Evolutionary conservation across 2,797 vertebrate genomes (phyloP).

Genomic region (Tinamus major): DNA sequence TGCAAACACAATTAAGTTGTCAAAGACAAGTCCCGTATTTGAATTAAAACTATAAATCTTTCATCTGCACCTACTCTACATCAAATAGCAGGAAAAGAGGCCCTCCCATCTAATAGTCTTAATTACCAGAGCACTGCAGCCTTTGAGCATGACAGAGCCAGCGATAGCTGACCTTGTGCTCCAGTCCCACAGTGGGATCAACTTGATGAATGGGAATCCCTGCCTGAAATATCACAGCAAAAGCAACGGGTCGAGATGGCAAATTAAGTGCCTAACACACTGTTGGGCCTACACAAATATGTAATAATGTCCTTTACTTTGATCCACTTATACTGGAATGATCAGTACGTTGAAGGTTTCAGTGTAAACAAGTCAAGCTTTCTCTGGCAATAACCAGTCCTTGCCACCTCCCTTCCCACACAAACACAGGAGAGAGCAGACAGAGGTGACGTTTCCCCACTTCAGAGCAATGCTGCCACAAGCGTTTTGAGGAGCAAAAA

Average conservation of each 20-base stretch:
- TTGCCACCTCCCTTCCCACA: constrained; percentile 6
- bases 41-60: constrained; percentile 82
- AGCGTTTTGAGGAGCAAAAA: background rate
- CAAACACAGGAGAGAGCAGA: accelerated
- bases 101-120: constrained; percentile 36
- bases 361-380: constrained; percentile 1
- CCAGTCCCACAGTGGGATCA: background rate
- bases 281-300: constrained; percentile 41
- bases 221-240: constrained; percentile 49
- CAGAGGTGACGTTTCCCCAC: background rate
- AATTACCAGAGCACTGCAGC: constrained; percentile 39
- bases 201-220: constrained; percentile 9
- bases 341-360: constrained; percentile 26
- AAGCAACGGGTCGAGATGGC: constrained; percentile 6
- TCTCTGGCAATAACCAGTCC: background rate
- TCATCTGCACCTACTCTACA: constrained; percentile 54
- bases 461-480: background rate
- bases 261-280: constrained; percentile 50
- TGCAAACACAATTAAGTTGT: constrained; percentile 76
- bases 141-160: constrained; percentile 42
- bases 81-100: constrained; percentile 49
- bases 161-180: constrained; percentile 55
- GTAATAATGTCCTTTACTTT: constrained; percentile 38
- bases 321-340: constrained; percentile 3
- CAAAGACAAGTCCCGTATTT: constrained; percentile 74